These are phyloP conservation scores for Hyphantria cunea DNA, from an alignment of 1,140 invertebrate genomes.

Conservation along the genomic window DNA sequence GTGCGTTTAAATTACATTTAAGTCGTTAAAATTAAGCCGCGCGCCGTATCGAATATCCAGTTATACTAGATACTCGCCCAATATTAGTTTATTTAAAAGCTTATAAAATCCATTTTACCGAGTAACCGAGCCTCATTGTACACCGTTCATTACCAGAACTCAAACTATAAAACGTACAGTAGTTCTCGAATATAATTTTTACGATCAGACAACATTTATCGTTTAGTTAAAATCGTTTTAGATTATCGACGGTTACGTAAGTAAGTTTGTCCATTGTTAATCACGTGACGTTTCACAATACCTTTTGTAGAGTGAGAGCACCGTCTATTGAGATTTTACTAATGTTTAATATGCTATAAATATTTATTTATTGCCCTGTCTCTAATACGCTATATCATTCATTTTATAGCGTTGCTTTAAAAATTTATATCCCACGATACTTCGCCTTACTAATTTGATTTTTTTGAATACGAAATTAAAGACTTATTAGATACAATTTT, in stretches of 20 bases:
- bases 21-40: too few relatives aligned
- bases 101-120: conserved; percentile 12
- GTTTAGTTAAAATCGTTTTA: conserved; percentile 22
- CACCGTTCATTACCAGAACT: conserved; percentile 13
- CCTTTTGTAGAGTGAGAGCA: conserved; percentile 45
- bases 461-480: conserved; percentile 66
- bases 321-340: conserved; percentile 71
- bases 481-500: conserved; percentile 56
- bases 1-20: background rate
- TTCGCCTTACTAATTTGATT: conserved; percentile 63
- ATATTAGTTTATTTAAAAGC: conserved; percentile 5
- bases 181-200: conserved; percentile 22
- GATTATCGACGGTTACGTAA: conserved; percentile 12
- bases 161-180: conserved; percentile 23
- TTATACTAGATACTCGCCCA: background rate
- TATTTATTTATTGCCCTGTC: conserved; percentile 66
- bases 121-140: conserved; percentile 14
- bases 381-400: conserved; percentile 71
- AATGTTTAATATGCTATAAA: conserved; percentile 73
- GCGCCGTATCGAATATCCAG: background rate
- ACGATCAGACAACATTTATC: conserved; percentile 22
- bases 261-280: conserved; percentile 37
- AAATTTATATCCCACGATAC: conserved; percentile 65
- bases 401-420: conserved; percentile 59
- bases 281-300: conserved; percentile 46